Base-by-base conservation (phyloP, 2,888 invertebrate genomes). In the Aplocera efformata region DNA sequence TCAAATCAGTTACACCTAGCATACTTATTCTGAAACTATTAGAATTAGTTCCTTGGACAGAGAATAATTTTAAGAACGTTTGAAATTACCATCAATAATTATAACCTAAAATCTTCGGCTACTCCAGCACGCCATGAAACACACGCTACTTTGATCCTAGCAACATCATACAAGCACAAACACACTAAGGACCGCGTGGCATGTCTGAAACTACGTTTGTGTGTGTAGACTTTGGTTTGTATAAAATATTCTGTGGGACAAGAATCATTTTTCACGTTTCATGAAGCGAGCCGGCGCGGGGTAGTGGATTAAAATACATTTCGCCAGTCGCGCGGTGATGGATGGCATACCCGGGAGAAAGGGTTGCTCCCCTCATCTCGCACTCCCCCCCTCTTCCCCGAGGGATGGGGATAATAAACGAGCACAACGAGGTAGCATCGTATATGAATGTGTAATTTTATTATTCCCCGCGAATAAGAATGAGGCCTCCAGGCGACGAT, bases 271-370 rank as follows among this genome's bases (percentile, higher is more conserved):
- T 85, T 88, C 88, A 88, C 82, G 78, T 84, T 84, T 83, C 84
- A 85, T 86, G 86, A 83, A 88, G 80, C 82, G 79, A 50, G 59
- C 68, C 63, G 70, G 75, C 71, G 75, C 70, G 73, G 74, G 72
- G 72, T 68, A 84, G 71, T 84, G 84, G 88, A 88, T 88, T 86
- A 88, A 86, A 88, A 86, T 88, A 88, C 86, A 86, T 86, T 86
- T 83, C 79, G 77, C 78, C 71, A 63, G 74, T 72, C 73, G 65
- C 57, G 60, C 35, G 57, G 79, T 84, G 85, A 85, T 85, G 81
- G 86, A 85, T 85, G 75, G 66, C 64, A 51, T 51, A 48, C 59
- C 56, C 44, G 60, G 67, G 68, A 70, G 72, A 80, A 84, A 81
- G 83, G 85, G 82, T 81, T 79, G 69, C 69, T 51, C 43, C 64